phyloP scores from a whole-genome alignment of 2,888 invertebrate genomes.

The Ichneumoninae sp. region DNA sequence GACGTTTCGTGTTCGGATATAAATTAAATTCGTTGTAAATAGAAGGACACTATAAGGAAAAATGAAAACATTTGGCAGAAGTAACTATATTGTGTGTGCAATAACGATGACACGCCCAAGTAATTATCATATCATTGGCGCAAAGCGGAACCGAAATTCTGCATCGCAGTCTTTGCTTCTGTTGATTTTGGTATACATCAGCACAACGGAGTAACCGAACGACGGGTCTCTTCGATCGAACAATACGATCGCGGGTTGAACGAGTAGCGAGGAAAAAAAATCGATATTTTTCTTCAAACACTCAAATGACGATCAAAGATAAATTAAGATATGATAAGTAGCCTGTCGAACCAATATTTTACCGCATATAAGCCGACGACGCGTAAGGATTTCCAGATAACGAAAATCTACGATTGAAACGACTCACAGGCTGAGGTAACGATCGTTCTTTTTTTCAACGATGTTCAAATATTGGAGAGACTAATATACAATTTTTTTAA shows the following conservation, averaged over 20 bases:
- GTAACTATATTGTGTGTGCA: constrained; percentile 38
- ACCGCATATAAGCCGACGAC: background rate
- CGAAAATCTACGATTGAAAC: constrained; percentile 64
- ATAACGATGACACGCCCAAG: constrained; percentile 23
- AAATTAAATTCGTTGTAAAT: constrained; percentile 70
- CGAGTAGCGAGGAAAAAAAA: background rate
- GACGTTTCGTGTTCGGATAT: constrained; percentile 58
- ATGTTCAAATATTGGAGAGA: constrained; percentile 72
- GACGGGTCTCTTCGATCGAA: background rate
- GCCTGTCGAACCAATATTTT: background rate
- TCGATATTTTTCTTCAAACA: background rate
- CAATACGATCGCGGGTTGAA: background rate
- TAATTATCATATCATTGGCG: constrained; percentile 8
- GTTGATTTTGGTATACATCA: background rate
- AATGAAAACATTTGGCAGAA: constrained; percentile 62
- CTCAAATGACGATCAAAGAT: background rate
- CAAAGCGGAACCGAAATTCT: constrained; percentile 2
- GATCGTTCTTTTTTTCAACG: constrained; percentile 58
- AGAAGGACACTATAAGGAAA: constrained; percentile 68
- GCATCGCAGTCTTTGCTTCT: background rate
- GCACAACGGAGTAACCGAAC: background rate
- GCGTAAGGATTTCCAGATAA: constrained; percentile 13
- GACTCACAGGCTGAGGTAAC: constrained; percentile 66
- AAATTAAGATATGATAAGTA: background rate
- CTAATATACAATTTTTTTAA: constrained; percentile 64